Evolutionary conservation across 2,797 vertebrate genomes (phyloP).

Genomic region (Fundulus diaphanus): DNA sequence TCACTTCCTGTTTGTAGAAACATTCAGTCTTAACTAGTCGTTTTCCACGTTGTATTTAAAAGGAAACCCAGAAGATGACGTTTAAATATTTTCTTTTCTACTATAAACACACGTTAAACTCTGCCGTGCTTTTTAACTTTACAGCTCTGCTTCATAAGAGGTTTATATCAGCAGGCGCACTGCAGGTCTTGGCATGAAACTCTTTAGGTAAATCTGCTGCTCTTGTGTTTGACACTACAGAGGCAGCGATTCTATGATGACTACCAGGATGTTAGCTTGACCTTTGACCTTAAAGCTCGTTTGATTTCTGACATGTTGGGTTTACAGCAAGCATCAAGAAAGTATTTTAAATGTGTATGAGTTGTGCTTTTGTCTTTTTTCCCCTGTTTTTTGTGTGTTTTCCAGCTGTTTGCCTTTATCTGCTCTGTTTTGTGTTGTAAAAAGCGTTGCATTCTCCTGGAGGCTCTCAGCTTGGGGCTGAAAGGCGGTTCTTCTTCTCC

Average conservation of each 20-base stretch:
- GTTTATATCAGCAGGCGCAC: not conserved
- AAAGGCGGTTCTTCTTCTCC: conserved; percentile 28
- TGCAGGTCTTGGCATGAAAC: not conserved
- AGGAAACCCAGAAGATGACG: not conserved
- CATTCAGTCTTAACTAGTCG: conserved; percentile 46
- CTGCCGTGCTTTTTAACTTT: conserved; percentile 4
- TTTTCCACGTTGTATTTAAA: not conserved
- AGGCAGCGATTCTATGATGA: conserved; percentile 22
- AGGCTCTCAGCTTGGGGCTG: conserved; percentile 1
- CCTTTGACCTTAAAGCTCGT: conserved; percentile 21
- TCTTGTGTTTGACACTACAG: conserved; percentile 8
- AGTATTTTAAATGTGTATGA: conserved; percentile 46
- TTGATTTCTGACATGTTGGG: conserved; percentile 23
- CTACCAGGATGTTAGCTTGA: conserved; percentile 1
- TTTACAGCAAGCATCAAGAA: conserved; percentile 22
- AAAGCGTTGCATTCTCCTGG: conserved; percentile 9
- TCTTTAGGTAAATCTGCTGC: conserved; percentile 5
- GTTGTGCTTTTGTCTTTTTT: conserved; percentile 12
- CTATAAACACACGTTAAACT: not conserved
- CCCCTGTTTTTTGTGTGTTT: conserved; percentile 4
- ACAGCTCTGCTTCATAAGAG: conserved; percentile 8
- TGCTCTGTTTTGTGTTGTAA: conserved; percentile 23
- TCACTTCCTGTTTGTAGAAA: conserved; percentile 15
- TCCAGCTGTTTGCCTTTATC: conserved; percentile 1
- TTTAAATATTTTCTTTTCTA: not conserved